Evolutionary conservation across 2,797 vertebrate genomes (phyloP), one percentile per base, ranked within the genome.

Genomic region (Scleropages formosus): DNA sequence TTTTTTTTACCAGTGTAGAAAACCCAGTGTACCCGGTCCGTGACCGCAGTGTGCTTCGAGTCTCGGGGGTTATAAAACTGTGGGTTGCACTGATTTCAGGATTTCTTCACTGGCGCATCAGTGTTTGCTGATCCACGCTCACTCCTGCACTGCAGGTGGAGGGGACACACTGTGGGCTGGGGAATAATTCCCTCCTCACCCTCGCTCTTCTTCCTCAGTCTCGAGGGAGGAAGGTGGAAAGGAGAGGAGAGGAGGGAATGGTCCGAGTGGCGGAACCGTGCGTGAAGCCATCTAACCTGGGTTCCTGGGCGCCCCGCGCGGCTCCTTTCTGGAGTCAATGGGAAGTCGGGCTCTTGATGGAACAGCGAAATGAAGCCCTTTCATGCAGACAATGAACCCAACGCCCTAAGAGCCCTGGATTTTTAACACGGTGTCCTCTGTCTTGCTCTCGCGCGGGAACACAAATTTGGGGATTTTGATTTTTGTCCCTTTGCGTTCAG

Each of bases 301-400:
- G 76, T 59, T 72, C 83, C 76, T 77, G 77, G 79, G 58, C 78
- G 78, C 76, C 72, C 81, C 82, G 80, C 80, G 71, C 81, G 81
- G 68, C 72, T 80, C 69, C 72, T 75, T 80, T 69, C 60, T 49
- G 27, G 2, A 39, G 31, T 60, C 76, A 80, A 76, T 46, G 61
- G 65, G 75, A 73, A 69, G 69, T 73, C 73, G 53, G 71, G 66
- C 44, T 60, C 75, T 61, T 60, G 59, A 78, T 72, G 77, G 76
- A 76, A 75, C n/a, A 72, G 46, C 53, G 53, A 78, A 78, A 72
- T 44, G 62, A 27, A 74, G 61, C 69, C 53, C 73, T 69, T 78
- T 77, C 74, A 70, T 76, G 78, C 62, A 67, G 63, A 44, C 27
- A 10, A 51, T 11, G 70, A 68, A 65, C 26, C 62, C 73, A 71